phyloP scores from a whole-genome alignment of 2,113 vertebrate genomes.

The Naja naja region DNA sequence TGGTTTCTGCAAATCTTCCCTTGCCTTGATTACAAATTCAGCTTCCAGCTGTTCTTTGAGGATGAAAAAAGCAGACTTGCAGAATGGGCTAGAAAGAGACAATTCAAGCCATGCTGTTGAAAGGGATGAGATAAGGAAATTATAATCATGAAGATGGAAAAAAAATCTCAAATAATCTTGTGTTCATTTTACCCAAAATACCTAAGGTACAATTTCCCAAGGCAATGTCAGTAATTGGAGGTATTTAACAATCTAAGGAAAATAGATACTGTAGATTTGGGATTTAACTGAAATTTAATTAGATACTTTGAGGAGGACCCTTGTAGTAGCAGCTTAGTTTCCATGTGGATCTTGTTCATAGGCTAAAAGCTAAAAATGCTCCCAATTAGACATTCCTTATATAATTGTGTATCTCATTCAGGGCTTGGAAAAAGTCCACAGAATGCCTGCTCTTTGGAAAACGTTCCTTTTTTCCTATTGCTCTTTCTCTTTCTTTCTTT shows the following conservation, averaged over 20 bases:
- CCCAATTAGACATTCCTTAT: neutral
- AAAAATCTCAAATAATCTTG: neutral
- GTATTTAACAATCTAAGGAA: neutral
- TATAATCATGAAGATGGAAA: neutral
- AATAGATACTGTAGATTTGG: neutral
- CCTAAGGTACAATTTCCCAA: neutral
- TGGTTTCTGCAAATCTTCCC: neutral
- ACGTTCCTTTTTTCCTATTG: neutral
- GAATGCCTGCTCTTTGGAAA: neutral
- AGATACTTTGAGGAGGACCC: neutral
- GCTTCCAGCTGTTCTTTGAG: neutral
- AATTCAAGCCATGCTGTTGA: neutral
- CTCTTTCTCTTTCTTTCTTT: neutral
- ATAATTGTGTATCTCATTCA: neutral
- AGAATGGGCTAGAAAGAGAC: neutral
- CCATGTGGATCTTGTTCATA: neutral
- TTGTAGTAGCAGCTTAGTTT: neutral
- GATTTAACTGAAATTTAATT: neutral
- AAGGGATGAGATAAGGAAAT: neutral
- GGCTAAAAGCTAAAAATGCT: neutral
- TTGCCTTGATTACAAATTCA: neutral
- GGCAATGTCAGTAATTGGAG: neutral
- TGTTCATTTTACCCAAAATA: neutral
- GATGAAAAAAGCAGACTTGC: neutral
- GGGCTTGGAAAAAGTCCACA: neutral